Evolutionary conservation across 1,140 invertebrate genomes (phyloP), one percentile per base, ranked within the genome.

Genomic region (Drosophila ananassae): DNA sequence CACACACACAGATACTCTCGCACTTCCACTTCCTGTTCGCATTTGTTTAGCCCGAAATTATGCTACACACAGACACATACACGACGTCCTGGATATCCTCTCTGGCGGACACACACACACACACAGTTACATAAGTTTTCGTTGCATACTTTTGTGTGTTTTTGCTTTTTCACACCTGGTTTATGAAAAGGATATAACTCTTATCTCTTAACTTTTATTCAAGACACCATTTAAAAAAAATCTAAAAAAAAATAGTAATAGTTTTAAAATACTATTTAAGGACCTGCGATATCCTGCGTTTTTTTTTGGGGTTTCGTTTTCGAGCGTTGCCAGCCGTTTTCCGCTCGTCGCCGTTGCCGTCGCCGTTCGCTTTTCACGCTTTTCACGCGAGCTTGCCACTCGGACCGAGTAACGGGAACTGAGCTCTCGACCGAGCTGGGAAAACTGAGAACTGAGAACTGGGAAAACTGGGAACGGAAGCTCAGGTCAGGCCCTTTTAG

Each of bases 351-450:
- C 79, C 52, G 60, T 72, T 76, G 34, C 34, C 13, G 41, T 44
- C 41, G 62, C 79, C 59, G 60, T 72, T 52, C 56, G 41, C 41
- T 44, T 44, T 44, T 68, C 32, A 47, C 48, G 47, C 48, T 34
- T 34, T 22, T 59, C 72, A 73, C 82, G 75, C 83, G 83, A 89
- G 82, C 82, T 82, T 57, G 77, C 68, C 83, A 73, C 82, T 89
- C 79, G 71, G 77, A 87, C 82, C 89, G 79, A 89, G 67, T 57
- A 63, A 78, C 46, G 55, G 62, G 58, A 79, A 63, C 79, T 55
- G 59, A 67, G 63, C 63, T 47, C n/a, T 32, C 41, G 39, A 32
- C 32, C 30, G 24, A 22, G 44, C 44, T 25, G 47, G 71, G 53
- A 52, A 67, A 66, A 30, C 25, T 13, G 25, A 47, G 8, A 62